Evolutionary conservation across 2,113 vertebrate genomes (phyloP), one percentile per base, ranked within the genome.

Genomic region (Sylvicapra grimmia): DNA sequence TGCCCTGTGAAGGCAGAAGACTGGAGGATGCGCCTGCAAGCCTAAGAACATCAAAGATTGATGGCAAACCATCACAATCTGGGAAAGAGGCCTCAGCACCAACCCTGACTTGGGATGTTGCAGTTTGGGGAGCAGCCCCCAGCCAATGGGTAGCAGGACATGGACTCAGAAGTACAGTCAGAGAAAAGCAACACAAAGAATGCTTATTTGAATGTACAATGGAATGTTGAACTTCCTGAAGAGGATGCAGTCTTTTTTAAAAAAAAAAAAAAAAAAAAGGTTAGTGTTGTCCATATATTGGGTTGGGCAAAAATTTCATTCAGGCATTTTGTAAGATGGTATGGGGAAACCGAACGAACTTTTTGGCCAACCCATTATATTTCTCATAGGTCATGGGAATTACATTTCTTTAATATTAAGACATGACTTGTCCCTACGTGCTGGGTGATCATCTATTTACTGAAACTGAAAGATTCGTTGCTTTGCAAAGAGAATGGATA

Each of bases 21-120:
- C 1, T 40, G 23, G 9, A 31, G n/a, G 9, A 13, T 1, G 7
- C 18, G 6, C 3, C 44, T 9, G 4, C 1, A 29, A 72, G 65
- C 33, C 92, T 16, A 16, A 51, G 13, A 87, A 59, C 9, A 0
- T 5, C 91, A 90, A 49, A 51, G 40, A 5, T 0, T 2, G 9
- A 13, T 4, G 49, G 18, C 15, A 7, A 68, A 10, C 25, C 18
- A 12, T 13, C 25, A 40, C 25, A 23, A 9, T 27, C 51, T 21
- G 5, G 11, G 10, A 40, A 25, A 40, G n/a, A 75, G n/a, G 10
- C 18, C 31, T 18, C 49, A 53, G 47, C 18, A 33, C 3, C 18
- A 82, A 53, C 1, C 16, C 79, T n/a, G 79, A 53, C 79, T 49
- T 13, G 23, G 31, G 31, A 13, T 21, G 47, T 82, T 49, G 18